Evolutionary conservation across 2,888 invertebrate species (phyloP).

Genomic region (Nasonovia ribisnigri): DNA sequence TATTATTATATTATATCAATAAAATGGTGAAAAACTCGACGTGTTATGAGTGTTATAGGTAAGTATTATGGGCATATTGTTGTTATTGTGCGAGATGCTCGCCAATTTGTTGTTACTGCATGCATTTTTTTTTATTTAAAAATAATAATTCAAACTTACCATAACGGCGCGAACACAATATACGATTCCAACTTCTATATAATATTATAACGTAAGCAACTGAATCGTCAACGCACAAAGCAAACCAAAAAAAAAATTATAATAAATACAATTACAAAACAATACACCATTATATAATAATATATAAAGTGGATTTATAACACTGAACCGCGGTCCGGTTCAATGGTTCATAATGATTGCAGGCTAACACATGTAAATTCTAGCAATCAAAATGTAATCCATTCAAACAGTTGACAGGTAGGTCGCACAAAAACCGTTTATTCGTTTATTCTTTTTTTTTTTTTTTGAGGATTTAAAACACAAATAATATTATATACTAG

Average conservation of each 20-base stretch:
- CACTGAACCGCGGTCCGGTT: neutral
- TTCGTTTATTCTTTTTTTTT: neutral
- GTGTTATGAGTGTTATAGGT: neutral
- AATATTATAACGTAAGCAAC: neutral
- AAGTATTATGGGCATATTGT: too few relatives aligned
- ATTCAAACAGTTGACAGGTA: neutral
- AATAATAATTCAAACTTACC: neutral
- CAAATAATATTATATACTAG: too few relatives aligned
- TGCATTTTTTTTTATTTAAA: neutral
- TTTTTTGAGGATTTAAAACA: neutral
- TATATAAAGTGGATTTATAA: slow-evolving; percentile 28
- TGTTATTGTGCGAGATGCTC: neutral
- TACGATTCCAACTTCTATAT: neutral
- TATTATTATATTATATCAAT: neutral
- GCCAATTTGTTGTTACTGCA: neutral
- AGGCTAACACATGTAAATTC: slow-evolving; percentile 39
- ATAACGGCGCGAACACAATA: neutral
- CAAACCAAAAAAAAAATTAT: neutral
- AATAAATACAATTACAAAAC: neutral
- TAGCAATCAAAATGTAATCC: slow-evolving; percentile 59
- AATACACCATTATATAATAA: neutral
- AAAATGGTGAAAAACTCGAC: neutral
- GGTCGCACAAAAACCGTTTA: neutral
- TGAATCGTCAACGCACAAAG: neutral
- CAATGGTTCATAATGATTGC: slow-evolving; percentile 50